Evolutionary conservation across 1,140 invertebrate species (phyloP).

Genomic region (Mycetomoellerius zeteki): DNA sequence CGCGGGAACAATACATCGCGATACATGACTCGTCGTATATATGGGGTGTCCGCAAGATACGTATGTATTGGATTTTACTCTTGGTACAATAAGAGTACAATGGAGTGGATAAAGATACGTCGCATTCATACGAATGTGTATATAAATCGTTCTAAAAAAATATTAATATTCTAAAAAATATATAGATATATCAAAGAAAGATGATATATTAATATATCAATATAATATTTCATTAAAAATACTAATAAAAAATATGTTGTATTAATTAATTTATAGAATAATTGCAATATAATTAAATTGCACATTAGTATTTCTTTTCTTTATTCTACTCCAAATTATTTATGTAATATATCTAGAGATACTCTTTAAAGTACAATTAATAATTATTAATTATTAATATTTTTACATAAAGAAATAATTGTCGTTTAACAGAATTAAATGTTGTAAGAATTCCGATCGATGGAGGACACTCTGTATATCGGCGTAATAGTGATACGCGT

Average conservation of each 20-base stretch:
- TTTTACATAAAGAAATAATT: conserved; percentile 4
- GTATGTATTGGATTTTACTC: background rate
- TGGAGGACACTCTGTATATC: background rate
- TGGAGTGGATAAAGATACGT: background rate
- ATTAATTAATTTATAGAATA: background rate
- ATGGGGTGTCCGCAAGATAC: conserved; percentile 8
- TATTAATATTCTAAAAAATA: background rate
- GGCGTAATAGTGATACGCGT: conserved; percentile 8
- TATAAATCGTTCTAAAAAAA: background rate
- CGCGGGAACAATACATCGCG: conserved; percentile 30
- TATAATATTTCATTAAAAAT: background rate
- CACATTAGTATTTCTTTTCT: background rate
- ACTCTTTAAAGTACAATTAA: background rate
- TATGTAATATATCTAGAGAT: background rate
- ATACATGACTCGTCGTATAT: conserved; percentile 8
- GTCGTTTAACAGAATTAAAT: background rate
- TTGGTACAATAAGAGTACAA: conserved; percentile 3
- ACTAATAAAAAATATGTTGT: background rate
- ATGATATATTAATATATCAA: background rate
- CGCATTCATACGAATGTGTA: background rate
- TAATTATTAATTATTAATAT: background rate
- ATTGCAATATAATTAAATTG: background rate
- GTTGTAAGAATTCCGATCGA: background rate
- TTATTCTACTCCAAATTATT: background rate
- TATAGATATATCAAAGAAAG: background rate